phyloP scores from a whole-genome alignment of 2,797 vertebrate genomes.

The Lithobates sylvaticus region DNA sequence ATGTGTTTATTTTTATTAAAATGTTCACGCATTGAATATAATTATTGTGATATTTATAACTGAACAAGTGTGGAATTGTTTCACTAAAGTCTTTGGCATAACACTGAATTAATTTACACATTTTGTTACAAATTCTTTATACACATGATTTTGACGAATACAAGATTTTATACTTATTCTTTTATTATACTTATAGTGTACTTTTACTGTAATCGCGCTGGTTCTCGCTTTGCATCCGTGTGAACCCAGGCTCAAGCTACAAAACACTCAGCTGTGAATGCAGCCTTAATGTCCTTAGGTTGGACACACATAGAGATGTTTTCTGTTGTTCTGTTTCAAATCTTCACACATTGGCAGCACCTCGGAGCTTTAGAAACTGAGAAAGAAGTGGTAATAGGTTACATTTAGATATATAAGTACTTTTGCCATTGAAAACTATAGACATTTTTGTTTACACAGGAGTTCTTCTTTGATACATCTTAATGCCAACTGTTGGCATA shows the following conservation, averaged over 20 bases:
- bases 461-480: not conserved
- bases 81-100: not conserved
- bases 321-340: not conserved
- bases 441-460: not conserved
- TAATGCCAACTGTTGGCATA: not conserved
- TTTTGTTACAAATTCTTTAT: not conserved
- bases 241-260: too few relatives aligned
- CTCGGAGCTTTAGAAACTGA: too few relatives aligned
- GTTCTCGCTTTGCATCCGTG: too few relatives aligned
- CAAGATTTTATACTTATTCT: not conserved
- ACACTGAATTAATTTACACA: constrained; percentile 19
- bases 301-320: not conserved
- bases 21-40: not conserved
- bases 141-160: not conserved
- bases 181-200: too few relatives aligned
- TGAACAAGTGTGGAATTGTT: not conserved
- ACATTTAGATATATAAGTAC: not conserved
- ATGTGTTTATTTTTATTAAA: not conserved
- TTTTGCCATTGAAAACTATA: not conserved
- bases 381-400: too few relatives aligned
- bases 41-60: not conserved
- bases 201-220: too few relatives aligned
- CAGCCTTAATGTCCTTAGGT: not conserved
- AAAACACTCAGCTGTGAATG: too few relatives aligned
- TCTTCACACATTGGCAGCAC: too few relatives aligned